Percentiles rank a stretch among this genome's conserved stretches.
phyloP scores from a whole-genome alignment of 2,888 invertebrate genomes.

The Spisula subtruncata region DNA sequence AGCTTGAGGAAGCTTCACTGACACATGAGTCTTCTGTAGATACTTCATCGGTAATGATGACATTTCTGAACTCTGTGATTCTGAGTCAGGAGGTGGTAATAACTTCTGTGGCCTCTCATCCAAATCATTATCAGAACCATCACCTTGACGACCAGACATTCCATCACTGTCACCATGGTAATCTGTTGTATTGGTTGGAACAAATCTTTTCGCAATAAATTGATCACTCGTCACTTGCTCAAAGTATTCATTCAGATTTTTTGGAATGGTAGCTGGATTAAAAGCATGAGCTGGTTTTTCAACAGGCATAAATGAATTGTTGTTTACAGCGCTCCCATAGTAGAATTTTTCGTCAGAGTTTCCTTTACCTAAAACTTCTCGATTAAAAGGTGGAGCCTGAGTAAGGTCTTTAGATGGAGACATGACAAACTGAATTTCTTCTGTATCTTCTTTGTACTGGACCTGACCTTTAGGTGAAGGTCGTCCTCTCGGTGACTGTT shows the following conservation, averaged over 20 bases:
- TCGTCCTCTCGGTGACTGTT: conserved; percentile 38
- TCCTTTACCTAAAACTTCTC: conserved; percentile 37
- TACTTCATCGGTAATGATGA: conserved; percentile 56
- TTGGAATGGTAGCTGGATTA: conserved; percentile 46
- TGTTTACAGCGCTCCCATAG: conserved; percentile 8
- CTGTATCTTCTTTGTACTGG: conserved; percentile 19
- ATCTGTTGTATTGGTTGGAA: not conserved
- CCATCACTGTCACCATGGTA: conserved; percentile 3
- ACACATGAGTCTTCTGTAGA: conserved; percentile 66
- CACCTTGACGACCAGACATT: conserved; percentile 54
- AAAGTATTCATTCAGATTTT: conserved; percentile 63
- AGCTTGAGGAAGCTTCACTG: conserved; percentile 68
- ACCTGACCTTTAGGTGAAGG: conserved; percentile 49
- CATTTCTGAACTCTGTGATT: conserved; percentile 40
- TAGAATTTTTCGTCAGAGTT: conserved; percentile 38
- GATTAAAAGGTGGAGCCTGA: conserved; percentile 26
- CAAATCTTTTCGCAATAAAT: not conserved
- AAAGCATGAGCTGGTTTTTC: conserved; percentile 41
- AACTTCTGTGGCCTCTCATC: conserved; percentile 16
- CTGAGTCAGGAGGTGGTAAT: conserved; percentile 1
- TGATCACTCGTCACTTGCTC: conserved; percentile 42
- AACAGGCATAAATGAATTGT: conserved; percentile 56
- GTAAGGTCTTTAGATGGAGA: conserved; percentile 56
- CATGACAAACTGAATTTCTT: conserved; percentile 58
- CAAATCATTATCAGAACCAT: conserved; percentile 49